Evolutionary conservation across 2,113 vertebrate species (phyloP).

Genomic region (Odontophorus gujanensis): DNA sequence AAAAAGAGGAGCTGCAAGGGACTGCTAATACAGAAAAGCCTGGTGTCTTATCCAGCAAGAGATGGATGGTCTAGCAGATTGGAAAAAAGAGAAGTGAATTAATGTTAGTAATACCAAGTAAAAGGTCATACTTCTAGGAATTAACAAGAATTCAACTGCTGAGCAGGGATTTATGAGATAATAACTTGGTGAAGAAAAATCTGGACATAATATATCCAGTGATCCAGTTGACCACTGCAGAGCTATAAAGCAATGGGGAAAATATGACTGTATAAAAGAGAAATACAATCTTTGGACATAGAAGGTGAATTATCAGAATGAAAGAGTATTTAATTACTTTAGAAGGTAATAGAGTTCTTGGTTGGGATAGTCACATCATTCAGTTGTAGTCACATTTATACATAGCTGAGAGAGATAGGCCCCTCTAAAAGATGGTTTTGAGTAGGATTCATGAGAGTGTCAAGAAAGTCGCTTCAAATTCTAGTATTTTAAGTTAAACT

Average conservation of each 20-base stretch:
- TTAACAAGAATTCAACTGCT: neutral
- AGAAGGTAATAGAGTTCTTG: neutral
- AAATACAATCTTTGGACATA: neutral
- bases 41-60: neutral
- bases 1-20: slow-evolving; percentile 26
- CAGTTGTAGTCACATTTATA: neutral
- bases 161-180: neutral
- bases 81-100: slow-evolving; percentile 38
- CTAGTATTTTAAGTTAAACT: neutral
- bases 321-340: neutral
- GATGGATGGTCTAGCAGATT: neutral
- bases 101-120: neutral
- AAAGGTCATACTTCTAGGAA: slow-evolving; percentile 18
- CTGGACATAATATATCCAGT: neutral
- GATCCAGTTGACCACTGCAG: neutral
- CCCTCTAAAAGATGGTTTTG: neutral
- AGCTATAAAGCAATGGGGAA: neutral
- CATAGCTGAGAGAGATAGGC: neutral
- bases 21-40: neutral
- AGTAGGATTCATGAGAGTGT: neutral
- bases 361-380: neutral
- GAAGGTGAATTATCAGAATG: neutral
- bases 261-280: neutral
- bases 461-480: neutral
- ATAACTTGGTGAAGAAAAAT: neutral